Evolutionary conservation across 2,113 vertebrate species (phyloP).

Genomic region (Vidua macroura): DNA sequence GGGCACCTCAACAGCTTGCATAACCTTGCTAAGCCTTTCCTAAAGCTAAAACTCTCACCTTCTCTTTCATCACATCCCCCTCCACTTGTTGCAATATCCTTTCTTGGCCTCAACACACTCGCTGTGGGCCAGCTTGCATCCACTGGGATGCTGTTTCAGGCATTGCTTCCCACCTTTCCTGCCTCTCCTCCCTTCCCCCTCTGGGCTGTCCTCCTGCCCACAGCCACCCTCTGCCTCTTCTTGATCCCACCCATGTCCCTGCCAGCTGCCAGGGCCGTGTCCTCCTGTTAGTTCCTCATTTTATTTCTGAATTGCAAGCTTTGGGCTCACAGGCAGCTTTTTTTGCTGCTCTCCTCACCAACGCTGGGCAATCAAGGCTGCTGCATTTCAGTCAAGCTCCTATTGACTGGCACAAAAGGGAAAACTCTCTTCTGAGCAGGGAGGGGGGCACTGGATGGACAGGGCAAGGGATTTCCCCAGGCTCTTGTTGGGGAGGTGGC

Average conservation of each 20-base stretch:
- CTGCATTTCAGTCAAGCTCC: background rate
- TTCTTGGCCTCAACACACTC: background rate
- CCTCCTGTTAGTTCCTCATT: background rate
- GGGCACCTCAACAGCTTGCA: background rate
- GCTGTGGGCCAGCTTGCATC: background rate
- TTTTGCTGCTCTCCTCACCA: background rate
- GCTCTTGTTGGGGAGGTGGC: background rate
- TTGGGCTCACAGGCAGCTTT: background rate
- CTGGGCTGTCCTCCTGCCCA: background rate
- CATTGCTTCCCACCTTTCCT: background rate
- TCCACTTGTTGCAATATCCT: conserved; percentile 8
- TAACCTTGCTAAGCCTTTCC: conserved; percentile 4
- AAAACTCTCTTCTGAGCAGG: background rate
- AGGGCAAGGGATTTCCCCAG: background rate
- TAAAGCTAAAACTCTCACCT: background rate
- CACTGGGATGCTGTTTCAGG: background rate
- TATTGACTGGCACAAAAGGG: background rate
- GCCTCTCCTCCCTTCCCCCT: background rate
- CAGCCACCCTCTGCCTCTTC: background rate
- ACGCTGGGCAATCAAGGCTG: background rate
- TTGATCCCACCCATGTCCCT: background rate
- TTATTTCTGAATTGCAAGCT: background rate
- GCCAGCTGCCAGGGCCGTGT: background rate
- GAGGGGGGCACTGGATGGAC: background rate
- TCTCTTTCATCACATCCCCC: conserved; percentile 18